Percentiles rank a stretch among this genome's conserved stretches.
Conservation (phyloP, 2,797 vertebrate genomes). For the Alauda arvensis region DNA sequence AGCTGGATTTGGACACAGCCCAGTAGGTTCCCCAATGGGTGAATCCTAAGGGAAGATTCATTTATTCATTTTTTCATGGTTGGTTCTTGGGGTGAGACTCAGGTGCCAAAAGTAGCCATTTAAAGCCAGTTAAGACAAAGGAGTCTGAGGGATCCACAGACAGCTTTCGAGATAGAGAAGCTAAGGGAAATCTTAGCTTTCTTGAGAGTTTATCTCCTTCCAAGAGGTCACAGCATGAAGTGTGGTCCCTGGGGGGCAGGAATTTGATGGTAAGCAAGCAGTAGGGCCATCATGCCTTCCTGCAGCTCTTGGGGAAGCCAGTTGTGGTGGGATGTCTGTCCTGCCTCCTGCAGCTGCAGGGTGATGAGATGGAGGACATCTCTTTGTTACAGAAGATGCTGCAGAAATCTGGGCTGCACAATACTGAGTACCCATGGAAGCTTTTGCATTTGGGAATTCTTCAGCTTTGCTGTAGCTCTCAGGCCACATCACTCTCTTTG, state of each 20-base stretch:
- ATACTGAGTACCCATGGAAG: not conserved
- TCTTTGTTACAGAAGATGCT: not conserved
- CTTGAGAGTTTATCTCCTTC: not conserved
- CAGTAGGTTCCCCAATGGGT: not conserved
- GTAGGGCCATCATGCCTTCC: not conserved
- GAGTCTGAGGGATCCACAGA: not conserved
- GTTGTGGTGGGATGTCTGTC: fast-evolving
- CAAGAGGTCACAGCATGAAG: not conserved
- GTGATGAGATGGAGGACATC: not conserved
- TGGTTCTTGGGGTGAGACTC: not conserved
- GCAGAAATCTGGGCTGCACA: not conserved
- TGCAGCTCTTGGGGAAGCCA: not conserved
- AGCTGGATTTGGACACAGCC: not conserved
- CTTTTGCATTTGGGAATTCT: not conserved
- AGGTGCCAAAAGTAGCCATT: not conserved
- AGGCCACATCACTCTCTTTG: not conserved
- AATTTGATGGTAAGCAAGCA: not conserved
- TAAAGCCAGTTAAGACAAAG: not conserved
- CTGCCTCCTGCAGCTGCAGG: not conserved
- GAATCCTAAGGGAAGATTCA: not conserved
- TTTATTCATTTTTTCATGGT: not conserved
- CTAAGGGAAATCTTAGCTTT: not conserved
- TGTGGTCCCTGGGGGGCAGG: not conserved
- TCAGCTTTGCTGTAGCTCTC: not conserved
- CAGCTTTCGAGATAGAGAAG: not conserved